Base-by-base conservation (phyloP, 2,888 invertebrate species). In the Amiota mariae region DNA sequence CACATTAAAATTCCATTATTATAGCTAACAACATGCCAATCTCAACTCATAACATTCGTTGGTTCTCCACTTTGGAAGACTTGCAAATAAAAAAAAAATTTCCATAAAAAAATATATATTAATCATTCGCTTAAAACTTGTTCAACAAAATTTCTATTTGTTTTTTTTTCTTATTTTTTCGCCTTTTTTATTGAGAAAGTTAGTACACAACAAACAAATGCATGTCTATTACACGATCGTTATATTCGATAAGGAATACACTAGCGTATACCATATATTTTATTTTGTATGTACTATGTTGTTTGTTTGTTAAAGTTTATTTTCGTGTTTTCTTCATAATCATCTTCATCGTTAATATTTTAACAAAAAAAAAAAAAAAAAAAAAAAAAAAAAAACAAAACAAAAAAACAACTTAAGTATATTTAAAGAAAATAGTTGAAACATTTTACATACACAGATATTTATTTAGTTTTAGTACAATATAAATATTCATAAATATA, bases 371-470 rank as follows among this genome's bases (percentile, higher is more conserved):
- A 71, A 72, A 51, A 64, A 63, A 75, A 74, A 75, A 75, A 67
- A 73, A 77, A 70, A 75, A 74, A 71, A 73, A 75, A 74, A 80
- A 77, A 71, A 72, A 51, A 64, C 51, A 75, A 74, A 75, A 75
- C 64, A 73, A 77, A 70, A 75, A 74, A 71, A 73, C 75, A 74
- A 64, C 75, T 73, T 74, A n/a, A n/a, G n/a, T n/a, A 73, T 71
- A 72, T 72, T 73, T 75, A 74, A 71, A 74, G 82, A 83, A 82
- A 84, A 82, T 83, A 83, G 83, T 82, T 82, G 84, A 84, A 83
- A 83, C 82, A 84, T 81, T 82, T 83, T 84, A 83, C 82, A 84
- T 82, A 82, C 81, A 79, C 79, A 82, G 79, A 85, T 81, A 80
- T 47, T 82, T 76, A 79, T 68, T 13, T 20, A 36, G 36, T 36